A percentile compares a stretch with the other conserved stretches of the same genome.
phyloP scores from a whole-genome alignment of 2,797 vertebrate genomes.

The Cyprinella venusta region DNA sequence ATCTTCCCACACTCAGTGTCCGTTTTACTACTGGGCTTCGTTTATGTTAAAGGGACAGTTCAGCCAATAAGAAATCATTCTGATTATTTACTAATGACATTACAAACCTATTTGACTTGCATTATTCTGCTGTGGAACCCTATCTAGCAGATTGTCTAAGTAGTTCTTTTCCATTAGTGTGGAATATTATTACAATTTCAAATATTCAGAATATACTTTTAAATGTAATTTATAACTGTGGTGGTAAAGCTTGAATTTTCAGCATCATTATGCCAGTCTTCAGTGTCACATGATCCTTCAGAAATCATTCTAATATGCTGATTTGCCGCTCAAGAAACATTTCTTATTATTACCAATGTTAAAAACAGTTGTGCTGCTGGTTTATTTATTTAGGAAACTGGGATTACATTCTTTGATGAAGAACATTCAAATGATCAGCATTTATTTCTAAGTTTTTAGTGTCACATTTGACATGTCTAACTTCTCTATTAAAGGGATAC shows the following conservation, averaged over 20 bases:
- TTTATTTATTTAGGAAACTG: background rate
- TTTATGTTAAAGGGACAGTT: background rate
- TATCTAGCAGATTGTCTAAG: background rate
- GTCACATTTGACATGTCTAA: background rate
- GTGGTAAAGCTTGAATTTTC: background rate
- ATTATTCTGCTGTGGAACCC: background rate
- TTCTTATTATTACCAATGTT: background rate
- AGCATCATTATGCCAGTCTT: background rate
- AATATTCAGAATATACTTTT: background rate
- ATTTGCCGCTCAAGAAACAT: background rate
- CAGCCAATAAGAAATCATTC: background rate
- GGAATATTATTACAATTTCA: background rate
- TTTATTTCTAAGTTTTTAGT: background rate
- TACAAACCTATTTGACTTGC: background rate
- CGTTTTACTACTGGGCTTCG: background rate
- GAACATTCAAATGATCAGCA: background rate
- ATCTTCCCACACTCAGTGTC: background rate
- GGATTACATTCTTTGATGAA: background rate
- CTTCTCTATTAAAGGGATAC: background rate
- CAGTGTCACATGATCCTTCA: background rate
- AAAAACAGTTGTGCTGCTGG: background rate
- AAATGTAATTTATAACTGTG: background rate
- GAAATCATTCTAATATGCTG: background rate
- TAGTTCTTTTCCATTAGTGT: background rate
- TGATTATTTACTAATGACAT: conserved; percentile 5